Evolutionary conservation across 2,888 invertebrate genomes (phyloP).

Genomic region (Xestia rhomboidea): DNA sequence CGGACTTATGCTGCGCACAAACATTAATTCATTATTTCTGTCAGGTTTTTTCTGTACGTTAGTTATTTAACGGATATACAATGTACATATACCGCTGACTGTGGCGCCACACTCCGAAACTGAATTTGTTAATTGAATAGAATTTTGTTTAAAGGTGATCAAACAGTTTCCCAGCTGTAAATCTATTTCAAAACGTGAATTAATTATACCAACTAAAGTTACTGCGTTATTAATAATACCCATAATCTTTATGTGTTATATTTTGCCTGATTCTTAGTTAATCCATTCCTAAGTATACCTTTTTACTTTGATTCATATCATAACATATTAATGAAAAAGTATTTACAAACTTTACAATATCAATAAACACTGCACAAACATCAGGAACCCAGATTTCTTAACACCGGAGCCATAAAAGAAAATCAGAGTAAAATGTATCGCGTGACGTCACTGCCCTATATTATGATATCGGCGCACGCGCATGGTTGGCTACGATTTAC

Average conservation of each 20-base stretch:
- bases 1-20: not conserved
- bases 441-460: constrained; percentile 65
- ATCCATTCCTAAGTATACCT: not conserved
- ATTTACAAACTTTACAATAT: constrained; percentile 28
- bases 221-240: constrained; percentile 1
- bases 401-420: constrained; percentile 50
- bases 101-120: not conserved
- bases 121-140: constrained; percentile 10
- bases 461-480: constrained; percentile 63
- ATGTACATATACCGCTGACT: not conserved
- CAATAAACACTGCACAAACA: constrained; percentile 20
- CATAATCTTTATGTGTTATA: not conserved
- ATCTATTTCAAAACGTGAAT: not conserved
- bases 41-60: not conserved
- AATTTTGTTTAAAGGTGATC: not conserved
- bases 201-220: not conserved
- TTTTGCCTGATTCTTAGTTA: not conserved
- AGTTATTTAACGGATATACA: not conserved
- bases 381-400: constrained; percentile 28
- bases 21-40: not conserved
- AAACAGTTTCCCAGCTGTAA: not conserved
- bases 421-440: constrained; percentile 32
- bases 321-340: constrained; percentile 6
- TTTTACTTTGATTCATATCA: not conserved
- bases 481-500: constrained; percentile 61